Base-by-base conservation (phyloP, 2,797 vertebrate genomes). In the Cynopterus sphinx region DNA sequence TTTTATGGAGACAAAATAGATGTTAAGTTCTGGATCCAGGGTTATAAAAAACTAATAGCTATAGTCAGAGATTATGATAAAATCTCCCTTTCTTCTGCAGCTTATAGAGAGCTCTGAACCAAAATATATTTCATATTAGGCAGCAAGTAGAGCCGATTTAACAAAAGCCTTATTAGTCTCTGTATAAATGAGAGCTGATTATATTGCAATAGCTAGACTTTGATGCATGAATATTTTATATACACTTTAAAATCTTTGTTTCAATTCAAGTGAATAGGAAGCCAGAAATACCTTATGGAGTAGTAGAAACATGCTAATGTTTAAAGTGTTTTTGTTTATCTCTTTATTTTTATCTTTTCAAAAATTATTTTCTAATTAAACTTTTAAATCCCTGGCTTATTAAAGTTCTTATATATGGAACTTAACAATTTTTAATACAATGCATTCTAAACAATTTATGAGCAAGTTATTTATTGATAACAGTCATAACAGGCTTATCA, bases 201-300 rank as follows among this genome's bases (percentile, higher is more conserved):
- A 91, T 96, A 57, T 94, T 96, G 0, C 26, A 77, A 46, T 53
- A 88, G 55, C 9, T 67, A 36, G 70, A 86, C 68, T 70, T 94
- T 84, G 81, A 75, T 49, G 31, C 91, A 39, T 33, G 70, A 90
- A 75, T 94, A 74, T 78, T 92, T 91, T 96, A 79, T 67, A 51
- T 77, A 88, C 71, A 68, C 86, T 94, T 95, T 71, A 61, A 94
- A 95, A 75, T 84, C 53, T 63, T 95, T 91, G 26, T 57, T 61
- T 95, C 87, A 90, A 82, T 63, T 75, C 36, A 85, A 77, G 51
- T 95, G 46, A 79, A 96, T 9, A n/a, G 39, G 6, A 39, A 96
- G 19, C 53, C 75, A 70, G 63, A 77, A 73, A 79, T 68, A 57
- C 33, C 68, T 88, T 89, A 85, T 33, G 59, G 85, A 61, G 36